These are phyloP conservation scores for Oryzias dopingdopingensis DNA, from an alignment of 2,797 vertebrate genomes.

Conservation along the genomic window DNA sequence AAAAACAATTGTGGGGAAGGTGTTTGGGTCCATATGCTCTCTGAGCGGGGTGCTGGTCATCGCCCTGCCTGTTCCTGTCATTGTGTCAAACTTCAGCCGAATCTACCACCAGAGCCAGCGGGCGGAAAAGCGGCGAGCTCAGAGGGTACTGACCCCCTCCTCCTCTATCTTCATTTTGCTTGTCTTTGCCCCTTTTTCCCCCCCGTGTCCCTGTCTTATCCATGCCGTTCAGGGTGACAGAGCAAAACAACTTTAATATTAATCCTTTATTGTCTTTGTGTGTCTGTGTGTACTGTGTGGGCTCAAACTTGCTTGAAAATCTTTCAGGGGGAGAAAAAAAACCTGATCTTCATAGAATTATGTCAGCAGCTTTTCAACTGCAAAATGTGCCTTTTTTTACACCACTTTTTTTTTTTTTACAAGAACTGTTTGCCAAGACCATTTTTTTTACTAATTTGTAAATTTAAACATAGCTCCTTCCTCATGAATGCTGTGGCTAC, in stretches of 20 bases:
- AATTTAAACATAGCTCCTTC: conserved; percentile 50
- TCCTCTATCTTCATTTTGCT: conserved; percentile 42
- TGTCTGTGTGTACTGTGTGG: conserved; percentile 46
- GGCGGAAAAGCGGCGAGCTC: conserved; percentile 91
- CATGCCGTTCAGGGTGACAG: conserved; percentile 63
- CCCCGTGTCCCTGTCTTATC: conserved; percentile 60
- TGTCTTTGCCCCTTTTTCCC: conserved; percentile 40
- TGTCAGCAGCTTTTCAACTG: conserved; percentile 68
- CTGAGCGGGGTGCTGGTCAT: conserved; percentile 95
- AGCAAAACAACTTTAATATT: conserved; percentile 60
- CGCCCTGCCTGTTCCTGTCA: conserved; percentile 92
- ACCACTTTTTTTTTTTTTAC: not conserved
- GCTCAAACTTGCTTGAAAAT: conserved; percentile 50
- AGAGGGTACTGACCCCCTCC: conserved; percentile 81
- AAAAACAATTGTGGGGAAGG: conserved; percentile 95
- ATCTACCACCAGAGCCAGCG: conserved; percentile 98
- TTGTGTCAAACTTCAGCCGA: conserved; percentile 96
- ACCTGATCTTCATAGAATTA: conserved; percentile 61
- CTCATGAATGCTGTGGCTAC: conserved; percentile 57
- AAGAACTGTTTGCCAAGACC: conserved; percentile 63
- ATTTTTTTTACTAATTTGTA: conserved; percentile 42
- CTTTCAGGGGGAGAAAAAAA: conserved; percentile 46
- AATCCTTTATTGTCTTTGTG: conserved; percentile 63
- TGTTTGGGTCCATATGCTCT: conserved; percentile 95
- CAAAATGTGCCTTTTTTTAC: conserved; percentile 56